phyloP scores from a whole-genome alignment of 2,113 vertebrate species.

The Corapipo altera region DNA sequence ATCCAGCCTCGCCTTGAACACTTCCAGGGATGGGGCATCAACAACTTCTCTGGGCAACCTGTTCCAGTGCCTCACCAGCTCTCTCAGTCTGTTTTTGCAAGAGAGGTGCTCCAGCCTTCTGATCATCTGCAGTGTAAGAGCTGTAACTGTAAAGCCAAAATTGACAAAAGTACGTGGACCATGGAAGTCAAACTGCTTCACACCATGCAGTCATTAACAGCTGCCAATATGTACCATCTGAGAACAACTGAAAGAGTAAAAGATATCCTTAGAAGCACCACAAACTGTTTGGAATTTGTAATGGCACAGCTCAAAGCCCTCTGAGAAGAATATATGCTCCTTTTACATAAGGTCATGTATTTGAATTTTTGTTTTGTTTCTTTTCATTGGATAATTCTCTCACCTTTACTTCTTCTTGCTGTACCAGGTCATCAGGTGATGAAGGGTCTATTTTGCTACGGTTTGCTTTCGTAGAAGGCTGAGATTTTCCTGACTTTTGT shows the following conservation, averaged over 20 bases:
- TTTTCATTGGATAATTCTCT: background rate
- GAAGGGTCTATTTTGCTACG: background rate
- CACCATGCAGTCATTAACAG: background rate
- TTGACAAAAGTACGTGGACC: background rate
- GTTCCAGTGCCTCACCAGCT: background rate
- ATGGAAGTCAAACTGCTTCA: background rate
- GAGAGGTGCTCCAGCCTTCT: background rate
- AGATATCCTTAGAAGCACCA: background rate
- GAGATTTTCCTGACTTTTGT: conserved; percentile 56
- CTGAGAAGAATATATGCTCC: background rate
- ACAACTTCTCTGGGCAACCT: background rate
- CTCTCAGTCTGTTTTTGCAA: background rate
- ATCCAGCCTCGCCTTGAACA: background rate
- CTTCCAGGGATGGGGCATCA: background rate
- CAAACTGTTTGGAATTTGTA: background rate
- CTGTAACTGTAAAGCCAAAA: background rate
- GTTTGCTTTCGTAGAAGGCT: background rate
- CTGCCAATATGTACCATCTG: background rate
- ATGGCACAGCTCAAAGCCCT: background rate
- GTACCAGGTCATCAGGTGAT: conserved; percentile 31
- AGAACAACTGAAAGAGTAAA: background rate
- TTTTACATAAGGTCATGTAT: background rate
- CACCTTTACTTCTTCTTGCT: conserved; percentile 73
- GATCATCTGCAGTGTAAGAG: background rate
- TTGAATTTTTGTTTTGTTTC: background rate